Percentiles rank a stretch among this genome's conserved stretches.
Evolutionary conservation across 2,113 vertebrate species (phyloP).

Genomic region (Globicephala melas): DNA sequence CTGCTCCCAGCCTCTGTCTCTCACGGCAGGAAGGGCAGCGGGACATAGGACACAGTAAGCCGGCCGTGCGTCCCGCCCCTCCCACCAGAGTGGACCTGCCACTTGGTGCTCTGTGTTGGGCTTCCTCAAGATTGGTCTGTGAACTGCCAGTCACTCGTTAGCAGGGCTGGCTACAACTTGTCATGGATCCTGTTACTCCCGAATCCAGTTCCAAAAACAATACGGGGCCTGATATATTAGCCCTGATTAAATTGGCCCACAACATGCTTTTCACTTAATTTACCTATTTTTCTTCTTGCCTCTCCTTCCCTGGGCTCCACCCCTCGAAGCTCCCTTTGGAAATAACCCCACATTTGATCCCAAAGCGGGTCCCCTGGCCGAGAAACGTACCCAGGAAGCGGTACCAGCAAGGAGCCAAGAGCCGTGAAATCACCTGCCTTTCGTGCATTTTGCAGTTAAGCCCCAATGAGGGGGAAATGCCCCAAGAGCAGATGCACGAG

Average conservation of each 20-base stretch:
- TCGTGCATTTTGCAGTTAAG: not conserved
- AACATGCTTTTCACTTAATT: constrained; percentile 69
- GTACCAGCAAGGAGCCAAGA: not conserved
- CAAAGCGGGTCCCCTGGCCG: not conserved
- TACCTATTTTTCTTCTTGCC: constrained; percentile 39
- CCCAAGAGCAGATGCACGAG: not conserved
- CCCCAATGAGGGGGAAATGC: not conserved
- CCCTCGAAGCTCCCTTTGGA: not conserved
- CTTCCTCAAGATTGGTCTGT: not conserved
- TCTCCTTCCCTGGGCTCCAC: not conserved
- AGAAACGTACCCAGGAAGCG: not conserved
- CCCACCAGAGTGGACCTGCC: not conserved
- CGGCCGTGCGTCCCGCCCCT: not conserved
- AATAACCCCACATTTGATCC: constrained; percentile 9
- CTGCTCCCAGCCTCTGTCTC: not conserved
- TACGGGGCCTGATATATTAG: constrained; percentile 45
- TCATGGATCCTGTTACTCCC: constrained; percentile 60
- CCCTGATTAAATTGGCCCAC: constrained; percentile 68
- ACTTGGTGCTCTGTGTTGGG: not conserved
- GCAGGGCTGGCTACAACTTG: constrained; percentile 56
- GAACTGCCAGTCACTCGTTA: constrained; percentile 28
- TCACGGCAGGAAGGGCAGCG: not conserved
- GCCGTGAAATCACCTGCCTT: not conserved
- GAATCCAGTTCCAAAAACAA: constrained; percentile 75
- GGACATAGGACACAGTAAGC: not conserved